phyloP scores from a whole-genome alignment of 2,113 vertebrate genomes.

The Tachycineta bicolor region DNA sequence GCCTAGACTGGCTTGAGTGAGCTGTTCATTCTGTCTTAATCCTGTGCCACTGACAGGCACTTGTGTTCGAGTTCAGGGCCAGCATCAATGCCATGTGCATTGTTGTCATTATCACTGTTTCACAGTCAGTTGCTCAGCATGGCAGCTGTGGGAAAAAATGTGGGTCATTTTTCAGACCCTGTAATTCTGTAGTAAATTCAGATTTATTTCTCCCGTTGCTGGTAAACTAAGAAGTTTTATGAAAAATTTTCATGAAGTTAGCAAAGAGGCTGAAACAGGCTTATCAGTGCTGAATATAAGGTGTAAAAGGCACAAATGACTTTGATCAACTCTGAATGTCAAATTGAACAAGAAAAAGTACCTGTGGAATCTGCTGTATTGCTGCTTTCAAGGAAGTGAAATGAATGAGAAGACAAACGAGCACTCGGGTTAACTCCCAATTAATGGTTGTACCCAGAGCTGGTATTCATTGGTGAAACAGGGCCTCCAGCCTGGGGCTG shows the following conservation, averaged over 20 bases:
- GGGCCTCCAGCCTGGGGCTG: background rate
- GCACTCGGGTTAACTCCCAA: rapidly evolving
- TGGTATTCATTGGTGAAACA: background rate
- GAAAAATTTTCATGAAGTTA: background rate
- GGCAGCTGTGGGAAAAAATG: background rate
- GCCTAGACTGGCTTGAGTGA: background rate
- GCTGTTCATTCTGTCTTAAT: background rate
- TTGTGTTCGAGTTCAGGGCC: background rate
- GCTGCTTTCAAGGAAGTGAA: background rate
- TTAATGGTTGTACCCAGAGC: background rate
- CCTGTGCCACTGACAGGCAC: rapidly evolving
- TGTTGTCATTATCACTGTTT: background rate
- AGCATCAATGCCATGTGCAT: background rate
- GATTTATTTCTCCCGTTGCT: background rate
- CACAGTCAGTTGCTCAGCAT: background rate
- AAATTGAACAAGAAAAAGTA: background rate
- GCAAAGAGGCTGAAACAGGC: background rate
- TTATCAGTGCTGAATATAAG: background rate
- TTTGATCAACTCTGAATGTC: background rate
- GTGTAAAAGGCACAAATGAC: background rate
- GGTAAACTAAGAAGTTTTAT: background rate
- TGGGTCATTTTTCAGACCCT: background rate
- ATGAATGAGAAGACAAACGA: background rate
- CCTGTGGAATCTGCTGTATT: background rate
- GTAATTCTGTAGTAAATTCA: background rate